A percentile compares a stretch with the other conserved stretches of the same genome.
Conservation (phyloP, 2,113 vertebrate genomes). For the Malurus elegans region DNA sequence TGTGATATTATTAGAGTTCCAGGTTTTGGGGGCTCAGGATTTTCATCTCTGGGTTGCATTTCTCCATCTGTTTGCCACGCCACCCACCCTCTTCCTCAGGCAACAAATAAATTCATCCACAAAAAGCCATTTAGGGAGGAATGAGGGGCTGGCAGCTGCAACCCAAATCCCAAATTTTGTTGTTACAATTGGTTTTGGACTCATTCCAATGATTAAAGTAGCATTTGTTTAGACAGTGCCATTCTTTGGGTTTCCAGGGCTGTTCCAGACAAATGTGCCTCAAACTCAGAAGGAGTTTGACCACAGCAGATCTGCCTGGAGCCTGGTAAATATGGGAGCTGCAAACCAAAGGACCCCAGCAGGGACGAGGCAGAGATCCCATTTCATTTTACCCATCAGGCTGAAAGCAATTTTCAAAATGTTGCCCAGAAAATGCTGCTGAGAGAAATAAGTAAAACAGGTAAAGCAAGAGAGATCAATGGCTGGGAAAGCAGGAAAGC, state of each 20-base stretch:
- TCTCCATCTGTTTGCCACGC: background rate
- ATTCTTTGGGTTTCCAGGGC: background rate
- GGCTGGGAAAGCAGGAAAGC: background rate
- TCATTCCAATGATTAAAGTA: background rate
- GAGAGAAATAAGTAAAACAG: background rate
- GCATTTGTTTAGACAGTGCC: background rate
- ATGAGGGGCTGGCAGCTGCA: background rate
- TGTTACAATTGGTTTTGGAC: background rate
- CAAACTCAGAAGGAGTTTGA: background rate
- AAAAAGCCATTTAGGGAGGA: background rate
- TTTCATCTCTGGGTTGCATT: background rate
- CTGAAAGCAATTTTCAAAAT: background rate
- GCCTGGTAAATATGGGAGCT: background rate
- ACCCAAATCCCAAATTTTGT: background rate
- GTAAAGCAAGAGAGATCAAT: background rate
- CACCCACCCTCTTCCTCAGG: background rate
- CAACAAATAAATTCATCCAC: background rate
- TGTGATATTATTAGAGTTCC: background rate
- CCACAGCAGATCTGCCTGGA: background rate
- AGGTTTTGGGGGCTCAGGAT: background rate
- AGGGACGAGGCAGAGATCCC: background rate
- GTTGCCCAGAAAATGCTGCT: background rate
- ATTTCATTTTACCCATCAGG: background rate
- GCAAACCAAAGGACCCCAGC: background rate
- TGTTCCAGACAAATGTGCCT: background rate